Base-by-base conservation (phyloP, 2,888 invertebrate genomes). In the Metellina segmentata region DNA sequence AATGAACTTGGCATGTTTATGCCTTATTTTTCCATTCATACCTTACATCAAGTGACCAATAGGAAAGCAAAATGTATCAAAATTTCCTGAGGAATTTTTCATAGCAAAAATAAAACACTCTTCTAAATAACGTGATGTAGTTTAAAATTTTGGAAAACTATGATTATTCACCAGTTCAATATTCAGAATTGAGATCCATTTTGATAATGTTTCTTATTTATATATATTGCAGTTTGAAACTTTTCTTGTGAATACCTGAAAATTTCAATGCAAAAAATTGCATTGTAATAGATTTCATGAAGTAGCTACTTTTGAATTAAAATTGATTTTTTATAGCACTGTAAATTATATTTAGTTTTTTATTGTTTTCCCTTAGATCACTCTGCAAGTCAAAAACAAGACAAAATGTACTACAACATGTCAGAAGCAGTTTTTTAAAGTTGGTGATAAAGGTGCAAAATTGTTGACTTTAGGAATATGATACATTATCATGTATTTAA, bases 381-480 rank as follows among this genome's bases (percentile, higher is more conserved):
- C 77, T 7, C 5, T 82, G 34, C 69, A 82, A 82, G 49, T 77
- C 13, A 82, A 74, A 70, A 81, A 89, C 69, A 81, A 82, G 69
- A 16, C 9, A 6, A 20, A 51, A 5, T 53, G 89, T 20, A 51
- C 75, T 49, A 69, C 51, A 8, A 77, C 13, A 11, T 16, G 81
- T 16, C 69, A 75, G 8, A 82, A 81, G 19, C 81, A 69, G 0
- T 77, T 89, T 16, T 89, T 89, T 20, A 89, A 89, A 82, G 81
- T 89, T 49, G 70, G 49, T 19, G 89, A 89, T 70, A 89, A 89
- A 82, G 89, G 89, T 6, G 82, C 82, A 5, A 81, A 89, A 69
- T 77, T 82, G 19, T 69, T 82, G n/a, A 69, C 89, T 20, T 81
- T 81, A 69, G 88, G 88, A 4, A 5, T 88, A 34, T 88, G 53